Percentiles rank a stretch among this genome's conserved stretches.
These are phyloP conservation scores for Poeciliopsis infans DNA, from an alignment of 2,797 vertebrate genomes.

Conservation along the genomic window DNA sequence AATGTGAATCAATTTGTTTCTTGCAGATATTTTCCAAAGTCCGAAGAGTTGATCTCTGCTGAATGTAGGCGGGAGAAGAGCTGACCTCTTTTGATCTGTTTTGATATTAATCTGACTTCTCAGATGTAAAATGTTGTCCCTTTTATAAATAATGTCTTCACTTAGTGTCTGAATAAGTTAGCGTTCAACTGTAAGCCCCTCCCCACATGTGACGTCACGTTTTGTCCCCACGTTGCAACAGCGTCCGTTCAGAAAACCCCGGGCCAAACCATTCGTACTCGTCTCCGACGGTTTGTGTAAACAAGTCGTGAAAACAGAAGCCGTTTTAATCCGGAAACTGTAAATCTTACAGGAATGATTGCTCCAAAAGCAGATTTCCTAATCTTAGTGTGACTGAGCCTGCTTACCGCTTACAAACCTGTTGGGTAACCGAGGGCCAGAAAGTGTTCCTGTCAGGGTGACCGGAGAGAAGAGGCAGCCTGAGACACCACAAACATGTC, in stretches of 20 bases:
- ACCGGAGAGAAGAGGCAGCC: background rate
- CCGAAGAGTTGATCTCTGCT: slow-evolving; percentile 52
- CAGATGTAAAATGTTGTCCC: background rate
- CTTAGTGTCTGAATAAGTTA: background rate
- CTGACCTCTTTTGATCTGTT: slow-evolving; percentile 20
- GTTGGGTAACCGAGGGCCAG: slow-evolving; percentile 43
- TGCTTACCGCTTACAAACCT: slow-evolving; percentile 47
- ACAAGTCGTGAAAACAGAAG: slow-evolving; percentile 41
- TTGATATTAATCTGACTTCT: background rate
- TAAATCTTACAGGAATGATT: slow-evolving; percentile 53
- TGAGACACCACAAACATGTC: background rate
- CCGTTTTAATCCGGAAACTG: slow-evolving; percentile 55
- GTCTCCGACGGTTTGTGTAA: slow-evolving; percentile 24
- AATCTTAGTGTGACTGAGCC: slow-evolving; percentile 21
- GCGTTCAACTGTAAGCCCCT: background rate
- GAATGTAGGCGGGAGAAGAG: slow-evolving; percentile 69
- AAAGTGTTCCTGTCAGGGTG: slow-evolving; percentile 2
- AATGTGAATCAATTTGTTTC: slow-evolving; percentile 23
- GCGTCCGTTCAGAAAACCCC: slow-evolving; percentile 8
- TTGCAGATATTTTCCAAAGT: slow-evolving; percentile 76
- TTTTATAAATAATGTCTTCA: background rate
- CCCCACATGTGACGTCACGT: background rate
- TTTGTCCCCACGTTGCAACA: background rate
- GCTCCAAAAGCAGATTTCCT: slow-evolving; percentile 52
- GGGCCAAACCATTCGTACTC: slow-evolving; percentile 14